These are phyloP conservation scores for Leucoraja erinaceus DNA, from an alignment of 2,113 vertebrate genomes.

Conservation along the genomic window DNA sequence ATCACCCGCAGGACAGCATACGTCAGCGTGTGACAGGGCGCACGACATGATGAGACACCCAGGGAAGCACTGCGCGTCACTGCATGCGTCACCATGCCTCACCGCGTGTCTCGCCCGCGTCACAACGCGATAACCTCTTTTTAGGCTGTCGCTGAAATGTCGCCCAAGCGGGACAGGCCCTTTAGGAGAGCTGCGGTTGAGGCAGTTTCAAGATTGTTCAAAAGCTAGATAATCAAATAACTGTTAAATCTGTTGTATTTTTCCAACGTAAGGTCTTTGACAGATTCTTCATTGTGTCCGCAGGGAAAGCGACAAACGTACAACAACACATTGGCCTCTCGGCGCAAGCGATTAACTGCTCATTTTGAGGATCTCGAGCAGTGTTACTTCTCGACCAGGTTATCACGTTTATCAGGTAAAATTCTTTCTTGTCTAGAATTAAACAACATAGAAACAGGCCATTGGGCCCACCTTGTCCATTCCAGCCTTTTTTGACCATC, in stretches of 20 bases:
- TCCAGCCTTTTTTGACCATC: too few species aligned
- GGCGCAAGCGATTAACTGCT: constrained; percentile 87
- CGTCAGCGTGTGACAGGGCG: too few species aligned
- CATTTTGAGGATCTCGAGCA: constrained; percentile 98
- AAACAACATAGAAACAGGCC: too few species aligned
- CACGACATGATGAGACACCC: too few species aligned
- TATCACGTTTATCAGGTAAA: constrained; percentile 89
- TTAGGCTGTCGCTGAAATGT: too few species aligned
- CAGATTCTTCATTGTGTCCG: background rate
- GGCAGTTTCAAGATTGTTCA: background rate
- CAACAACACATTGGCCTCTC: constrained; percentile 87
- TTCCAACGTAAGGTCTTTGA: background rate
- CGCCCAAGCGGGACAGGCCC: too few species aligned
- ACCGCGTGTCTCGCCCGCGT: too few species aligned
- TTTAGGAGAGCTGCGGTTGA: background rate
- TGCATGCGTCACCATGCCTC: too few species aligned
- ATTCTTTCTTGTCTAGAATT: background rate
- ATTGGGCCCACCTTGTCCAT: too few species aligned
- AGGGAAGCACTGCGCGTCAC: too few species aligned
- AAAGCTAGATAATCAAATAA: background rate
- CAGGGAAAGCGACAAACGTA: constrained; percentile 92
- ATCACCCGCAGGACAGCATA: too few species aligned
- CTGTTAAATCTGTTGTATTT: background rate
- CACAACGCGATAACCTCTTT: too few species aligned
- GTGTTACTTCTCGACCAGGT: constrained; percentile 95